These are phyloP conservation scores for Hemistola chrysoprasaria DNA, from an alignment of 2,888 invertebrate genomes.

Conservation along the genomic window DNA sequence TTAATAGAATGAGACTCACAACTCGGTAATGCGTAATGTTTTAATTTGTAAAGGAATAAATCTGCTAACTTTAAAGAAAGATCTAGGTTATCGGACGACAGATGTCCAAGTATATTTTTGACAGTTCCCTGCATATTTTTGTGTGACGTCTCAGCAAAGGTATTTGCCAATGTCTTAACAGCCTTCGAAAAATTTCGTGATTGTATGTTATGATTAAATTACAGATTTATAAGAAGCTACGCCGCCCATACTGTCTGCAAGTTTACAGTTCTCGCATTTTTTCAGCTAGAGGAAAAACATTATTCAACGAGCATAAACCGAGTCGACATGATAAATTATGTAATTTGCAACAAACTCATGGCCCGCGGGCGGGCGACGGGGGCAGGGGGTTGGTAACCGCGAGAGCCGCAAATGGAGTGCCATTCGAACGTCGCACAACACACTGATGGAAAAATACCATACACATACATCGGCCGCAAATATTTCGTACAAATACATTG, in stretches of 20 bases:
- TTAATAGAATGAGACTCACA: too few relatives aligned
- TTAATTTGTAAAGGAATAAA: too few relatives aligned
- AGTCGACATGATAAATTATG: conserved; percentile 62
- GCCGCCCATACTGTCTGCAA: conserved; percentile 8
- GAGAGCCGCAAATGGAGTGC: conserved; percentile 39
- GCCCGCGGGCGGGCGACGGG: too few relatives aligned
- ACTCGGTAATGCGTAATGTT: too few relatives aligned
- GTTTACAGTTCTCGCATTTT: conserved; percentile 18
- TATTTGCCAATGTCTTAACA: too few relatives aligned
- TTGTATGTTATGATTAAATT: not conserved
- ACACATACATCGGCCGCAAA: conserved; percentile 25
- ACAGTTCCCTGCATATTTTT: too few relatives aligned
- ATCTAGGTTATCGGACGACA: too few relatives aligned
- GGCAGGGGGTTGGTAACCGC: conserved; percentile 31
- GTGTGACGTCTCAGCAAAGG: too few relatives aligned
- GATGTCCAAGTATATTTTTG: too few relatives aligned
- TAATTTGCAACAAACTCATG: conserved; percentile 55
- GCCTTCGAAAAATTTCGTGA: too few relatives aligned
- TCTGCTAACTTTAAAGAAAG: too few relatives aligned
- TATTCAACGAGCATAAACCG: conserved; percentile 48
- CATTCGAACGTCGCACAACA: conserved; percentile 14
- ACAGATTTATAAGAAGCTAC: too few relatives aligned
- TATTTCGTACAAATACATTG: conserved; percentile 18
- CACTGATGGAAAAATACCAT: conserved; percentile 28
- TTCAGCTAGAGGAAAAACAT: conserved; percentile 43